Percentiles rank a stretch among this genome's conserved stretches.
These are phyloP conservation scores for Symphodus melops DNA, from an alignment of 2,113 vertebrate species.

Conservation along the genomic window DNA sequence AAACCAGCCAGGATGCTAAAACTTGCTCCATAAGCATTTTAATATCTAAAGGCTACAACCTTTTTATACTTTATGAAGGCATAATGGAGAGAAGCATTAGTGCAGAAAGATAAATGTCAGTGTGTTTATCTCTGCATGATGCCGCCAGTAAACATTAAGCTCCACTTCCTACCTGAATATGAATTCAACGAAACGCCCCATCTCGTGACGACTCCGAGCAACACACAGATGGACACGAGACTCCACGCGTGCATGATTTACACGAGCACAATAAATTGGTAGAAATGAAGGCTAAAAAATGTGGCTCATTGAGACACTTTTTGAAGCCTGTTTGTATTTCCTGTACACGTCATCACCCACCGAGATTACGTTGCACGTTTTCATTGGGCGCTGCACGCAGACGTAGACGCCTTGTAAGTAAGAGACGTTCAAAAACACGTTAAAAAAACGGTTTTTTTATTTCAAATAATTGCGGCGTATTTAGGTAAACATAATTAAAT, in stretches of 20 bases:
- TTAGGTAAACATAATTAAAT: neutral
- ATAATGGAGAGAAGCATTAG: no score
- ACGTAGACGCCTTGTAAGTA: neutral
- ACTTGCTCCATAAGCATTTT: neutral
- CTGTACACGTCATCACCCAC: constrained; percentile 58
- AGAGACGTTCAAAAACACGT: constrained; percentile 22
- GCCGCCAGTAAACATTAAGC: neutral
- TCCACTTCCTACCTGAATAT: constrained; percentile 89
- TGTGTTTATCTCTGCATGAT: neutral
- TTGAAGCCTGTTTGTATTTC: constrained; percentile 57
- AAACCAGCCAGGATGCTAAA: neutral
- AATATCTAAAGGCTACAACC: no score
- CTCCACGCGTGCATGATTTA: constrained; percentile 88
- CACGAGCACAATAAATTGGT: neutral
- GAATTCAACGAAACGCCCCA: constrained; percentile 94
- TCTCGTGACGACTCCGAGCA: constrained; percentile 87
- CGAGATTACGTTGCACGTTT: constrained; percentile 35
- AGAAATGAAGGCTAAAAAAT: constrained; percentile 17
- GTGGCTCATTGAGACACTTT: constrained; percentile 4
- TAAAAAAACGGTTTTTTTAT: rapidly evolving
- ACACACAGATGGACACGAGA: constrained; percentile 83
- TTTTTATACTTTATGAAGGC: no score
- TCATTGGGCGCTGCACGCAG: constrained; percentile 61
- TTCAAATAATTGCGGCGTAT: neutral
- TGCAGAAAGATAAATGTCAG: no score